Conservation (phyloP, 2,113 vertebrate genomes). For the Podilymbus podiceps region DNA sequence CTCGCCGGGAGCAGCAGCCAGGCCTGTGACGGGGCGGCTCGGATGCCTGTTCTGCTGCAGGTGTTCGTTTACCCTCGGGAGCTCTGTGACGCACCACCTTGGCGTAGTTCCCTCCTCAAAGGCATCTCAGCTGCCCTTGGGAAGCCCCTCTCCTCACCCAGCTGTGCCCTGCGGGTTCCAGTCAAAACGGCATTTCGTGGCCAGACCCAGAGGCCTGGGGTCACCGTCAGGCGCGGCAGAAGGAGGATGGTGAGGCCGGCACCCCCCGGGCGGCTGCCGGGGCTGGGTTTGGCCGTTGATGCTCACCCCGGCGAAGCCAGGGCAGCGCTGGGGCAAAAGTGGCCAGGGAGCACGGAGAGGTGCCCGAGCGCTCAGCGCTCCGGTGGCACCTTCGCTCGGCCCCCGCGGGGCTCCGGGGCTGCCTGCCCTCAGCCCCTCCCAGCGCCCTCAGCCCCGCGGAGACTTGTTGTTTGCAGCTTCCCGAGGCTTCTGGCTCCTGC, state of each 20-base stretch:
- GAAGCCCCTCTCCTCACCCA: neutral
- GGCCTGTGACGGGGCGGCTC: too few relatives aligned
- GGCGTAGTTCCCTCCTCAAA: neutral
- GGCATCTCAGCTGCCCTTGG: neutral
- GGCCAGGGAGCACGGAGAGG: neutral
- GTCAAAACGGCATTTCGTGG: neutral
- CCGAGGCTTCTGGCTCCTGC: neutral
- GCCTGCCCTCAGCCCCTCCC: neutral
- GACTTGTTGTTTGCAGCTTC: neutral
- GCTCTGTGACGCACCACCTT: neutral
- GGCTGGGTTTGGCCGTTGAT: rapidly evolving
- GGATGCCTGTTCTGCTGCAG: neutral
- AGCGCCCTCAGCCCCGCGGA: rapidly evolving
- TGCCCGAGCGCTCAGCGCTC: neutral
- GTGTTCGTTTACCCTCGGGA: neutral
- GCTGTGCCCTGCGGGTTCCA: rapidly evolving
- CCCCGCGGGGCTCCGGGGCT: rapidly evolving
- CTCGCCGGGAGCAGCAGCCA: too few relatives aligned
- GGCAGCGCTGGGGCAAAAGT: neutral
- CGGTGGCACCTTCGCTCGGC: neutral
- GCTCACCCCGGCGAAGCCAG: too few relatives aligned
- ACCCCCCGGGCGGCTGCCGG: neutral
- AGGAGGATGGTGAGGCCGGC: neutral
- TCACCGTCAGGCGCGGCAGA: neutral
- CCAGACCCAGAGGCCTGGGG: neutral